Evolutionary conservation across 2,888 invertebrate genomes (phyloP).

Genomic region (Panopea generosa): DNA sequence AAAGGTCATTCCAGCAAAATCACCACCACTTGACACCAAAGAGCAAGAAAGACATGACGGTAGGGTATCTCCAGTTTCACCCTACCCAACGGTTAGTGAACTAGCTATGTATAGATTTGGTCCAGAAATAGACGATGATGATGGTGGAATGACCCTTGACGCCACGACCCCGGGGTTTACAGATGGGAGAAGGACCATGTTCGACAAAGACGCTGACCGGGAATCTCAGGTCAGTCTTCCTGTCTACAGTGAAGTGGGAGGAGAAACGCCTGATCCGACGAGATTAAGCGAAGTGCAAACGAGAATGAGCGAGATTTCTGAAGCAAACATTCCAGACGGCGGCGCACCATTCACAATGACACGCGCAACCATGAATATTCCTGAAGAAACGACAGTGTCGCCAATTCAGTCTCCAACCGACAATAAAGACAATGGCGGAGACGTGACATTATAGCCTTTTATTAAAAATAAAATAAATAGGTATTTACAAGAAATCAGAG

Average conservation of each 20-base stretch:
- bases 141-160: constrained; percentile 58
- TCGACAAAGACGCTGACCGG: constrained; percentile 52
- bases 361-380: constrained; percentile 63
- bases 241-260: constrained; percentile 65
- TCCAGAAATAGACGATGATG: constrained; percentile 64
- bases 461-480: neutral
- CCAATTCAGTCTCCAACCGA: constrained; percentile 52
- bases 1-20: constrained; percentile 40
- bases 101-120: constrained; percentile 63
- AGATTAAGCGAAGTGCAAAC: constrained; percentile 62
- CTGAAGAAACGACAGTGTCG: constrained; percentile 54
- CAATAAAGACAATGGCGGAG: constrained; percentile 33
- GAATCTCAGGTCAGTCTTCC: constrained; percentile 61
- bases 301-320: constrained; percentile 56
- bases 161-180: constrained; percentile 63
- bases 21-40: constrained; percentile 57
- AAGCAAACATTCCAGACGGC: constrained; percentile 46
- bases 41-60: constrained; percentile 48
- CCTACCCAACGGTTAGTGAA: constrained; percentile 67
- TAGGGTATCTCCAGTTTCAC: constrained; percentile 61
- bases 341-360: constrained; percentile 61
- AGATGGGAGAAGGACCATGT: constrained; percentile 58
- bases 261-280: constrained; percentile 66
- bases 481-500: too few relatives aligned
- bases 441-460: constrained; percentile 21